Conservation (phyloP, 2,113 vertebrate genomes). For the Octodon degus region DNA sequence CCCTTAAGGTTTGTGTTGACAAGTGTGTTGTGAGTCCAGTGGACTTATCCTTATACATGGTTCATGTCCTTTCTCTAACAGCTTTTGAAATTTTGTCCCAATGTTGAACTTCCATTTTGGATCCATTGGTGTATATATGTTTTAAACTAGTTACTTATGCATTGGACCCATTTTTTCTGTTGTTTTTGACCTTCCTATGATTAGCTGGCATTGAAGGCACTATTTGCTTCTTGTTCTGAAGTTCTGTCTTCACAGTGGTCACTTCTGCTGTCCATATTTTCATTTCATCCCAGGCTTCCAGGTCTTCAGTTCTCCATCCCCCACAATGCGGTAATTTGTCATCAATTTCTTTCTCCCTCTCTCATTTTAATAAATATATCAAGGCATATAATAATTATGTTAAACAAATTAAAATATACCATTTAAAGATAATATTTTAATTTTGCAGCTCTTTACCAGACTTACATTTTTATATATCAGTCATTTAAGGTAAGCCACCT, state of each 20-base stretch:
- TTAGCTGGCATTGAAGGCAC: neutral
- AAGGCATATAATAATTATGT: neutral
- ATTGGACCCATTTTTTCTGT: too few relatives aligned
- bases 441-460: neutral
- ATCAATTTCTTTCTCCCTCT: neutral
- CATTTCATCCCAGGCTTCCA: neutral
- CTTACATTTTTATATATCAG: neutral
- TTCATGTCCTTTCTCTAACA: neutral
- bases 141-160: too few relatives aligned
- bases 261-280: neutral
- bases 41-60: neutral
- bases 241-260: neutral
- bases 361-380: neutral
- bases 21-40: neutral
- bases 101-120: too few relatives aligned
- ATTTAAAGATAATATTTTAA: constrained; percentile 1
- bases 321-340: neutral
- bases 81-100: neutral
- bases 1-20: neutral
- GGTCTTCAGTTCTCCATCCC: neutral
- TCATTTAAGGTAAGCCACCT: neutral
- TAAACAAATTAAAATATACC: neutral
- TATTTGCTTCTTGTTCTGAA: neutral
- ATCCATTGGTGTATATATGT: too few relatives aligned
- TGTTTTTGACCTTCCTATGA: neutral